Percentiles rank a stretch among this genome's conserved stretches.
These are phyloP conservation scores for Tachycineta bicolor DNA, from an alignment of 2,113 vertebrate species.

Conservation along the genomic window DNA sequence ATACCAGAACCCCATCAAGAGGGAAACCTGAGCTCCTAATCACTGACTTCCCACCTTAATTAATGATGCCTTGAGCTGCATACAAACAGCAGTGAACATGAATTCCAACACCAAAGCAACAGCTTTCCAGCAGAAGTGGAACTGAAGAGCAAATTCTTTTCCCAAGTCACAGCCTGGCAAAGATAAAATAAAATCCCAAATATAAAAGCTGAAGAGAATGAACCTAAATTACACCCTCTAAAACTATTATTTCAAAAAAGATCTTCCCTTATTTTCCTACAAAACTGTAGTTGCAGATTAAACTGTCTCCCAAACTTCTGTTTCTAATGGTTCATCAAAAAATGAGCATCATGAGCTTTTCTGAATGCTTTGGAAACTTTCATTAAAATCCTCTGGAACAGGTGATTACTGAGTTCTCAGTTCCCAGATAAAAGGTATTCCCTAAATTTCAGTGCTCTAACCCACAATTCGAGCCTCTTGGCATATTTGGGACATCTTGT, in stretches of 20 bases:
- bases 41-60: not conserved
- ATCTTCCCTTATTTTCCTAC: not conserved
- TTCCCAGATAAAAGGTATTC: not conserved
- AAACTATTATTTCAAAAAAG: not conserved
- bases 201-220: not conserved
- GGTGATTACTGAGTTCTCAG: accelerated
- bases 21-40: not conserved
- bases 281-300: not conserved
- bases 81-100: not conserved
- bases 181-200: not conserved
- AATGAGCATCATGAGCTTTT: not conserved
- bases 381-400: not conserved
- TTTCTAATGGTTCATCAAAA: not conserved
- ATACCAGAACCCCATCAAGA: accelerated
- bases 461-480: not conserved
- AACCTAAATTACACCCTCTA: not conserved
- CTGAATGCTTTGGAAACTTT: not conserved
- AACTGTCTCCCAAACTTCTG: not conserved
- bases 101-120: not conserved
- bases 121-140: not conserved
- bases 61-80: not conserved
- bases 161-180: not conserved
- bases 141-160: not conserved
- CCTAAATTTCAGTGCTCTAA: not conserved
- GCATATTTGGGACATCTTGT: not conserved